Percentiles rank a stretch among this genome's conserved stretches.
phyloP scores from a whole-genome alignment of 2,888 invertebrate species.

The Agelastica alni region DNA sequence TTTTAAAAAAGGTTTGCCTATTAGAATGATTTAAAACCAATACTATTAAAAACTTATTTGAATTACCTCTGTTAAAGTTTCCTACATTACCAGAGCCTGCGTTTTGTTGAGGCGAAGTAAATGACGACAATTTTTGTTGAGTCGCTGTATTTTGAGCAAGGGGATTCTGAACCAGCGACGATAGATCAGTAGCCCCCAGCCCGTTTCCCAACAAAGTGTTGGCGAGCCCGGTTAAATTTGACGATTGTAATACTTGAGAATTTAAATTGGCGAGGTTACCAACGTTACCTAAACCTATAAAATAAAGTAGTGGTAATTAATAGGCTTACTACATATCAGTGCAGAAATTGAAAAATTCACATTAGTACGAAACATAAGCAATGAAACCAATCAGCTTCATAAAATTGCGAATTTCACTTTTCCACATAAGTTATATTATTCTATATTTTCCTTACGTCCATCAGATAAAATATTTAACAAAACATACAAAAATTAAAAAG shows the following conservation, averaged over 20 bases:
- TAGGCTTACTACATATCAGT: too few relatives aligned
- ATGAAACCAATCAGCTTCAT: too few relatives aligned
- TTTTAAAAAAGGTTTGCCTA: too few relatives aligned
- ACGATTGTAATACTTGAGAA: conserved; percentile 29
- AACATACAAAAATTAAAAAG: too few relatives aligned
- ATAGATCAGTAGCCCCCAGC: conserved; percentile 27
- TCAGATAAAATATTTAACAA: too few relatives aligned
- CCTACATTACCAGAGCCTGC: conserved; percentile 8
- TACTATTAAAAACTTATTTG: conserved; percentile 10
- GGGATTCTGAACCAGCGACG: conserved; percentile 30
- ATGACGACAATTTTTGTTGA: conserved; percentile 23
- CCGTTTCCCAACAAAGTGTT: conserved; percentile 31
- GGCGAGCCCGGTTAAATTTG: conserved; percentile 34
- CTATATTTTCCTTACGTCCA: too few relatives aligned
- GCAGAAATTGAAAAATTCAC: too few relatives aligned
- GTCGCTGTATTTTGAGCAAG: conserved; percentile 21
- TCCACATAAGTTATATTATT: too few relatives aligned
- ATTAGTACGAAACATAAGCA: too few relatives aligned
- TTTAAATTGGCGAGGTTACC: conserved; percentile 50
- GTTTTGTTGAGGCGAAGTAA: conserved; percentile 21
- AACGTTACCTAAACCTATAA: conserved; percentile 60
- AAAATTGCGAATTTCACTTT: too few relatives aligned
- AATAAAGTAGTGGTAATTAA: too few relatives aligned
- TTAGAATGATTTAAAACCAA: too few relatives aligned
- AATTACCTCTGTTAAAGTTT: conserved; percentile 9